Percentiles rank a stretch among this genome's conserved stretches.
phyloP scores from a whole-genome alignment of 2,113 vertebrate genomes.

The Oryzias celebensis region DNA sequence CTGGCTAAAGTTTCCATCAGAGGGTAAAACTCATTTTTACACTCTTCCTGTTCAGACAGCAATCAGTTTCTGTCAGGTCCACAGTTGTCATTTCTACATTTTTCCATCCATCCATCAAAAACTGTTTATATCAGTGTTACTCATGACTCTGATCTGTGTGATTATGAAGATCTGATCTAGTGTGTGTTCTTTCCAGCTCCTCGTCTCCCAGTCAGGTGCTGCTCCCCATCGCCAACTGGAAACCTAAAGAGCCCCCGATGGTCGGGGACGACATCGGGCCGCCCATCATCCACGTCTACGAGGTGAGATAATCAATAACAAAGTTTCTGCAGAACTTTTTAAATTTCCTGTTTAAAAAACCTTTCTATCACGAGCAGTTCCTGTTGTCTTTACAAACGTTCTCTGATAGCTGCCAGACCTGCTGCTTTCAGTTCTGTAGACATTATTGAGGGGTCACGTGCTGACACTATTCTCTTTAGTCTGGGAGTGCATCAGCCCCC shows the following conservation, averaged over 20 bases:
- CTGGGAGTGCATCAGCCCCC: too few relatives aligned
- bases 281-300: constrained; percentile 89
- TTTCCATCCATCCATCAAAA: too few relatives aligned
- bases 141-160: too few relatives aligned
- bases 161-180: background rate
- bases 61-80: too few relatives aligned
- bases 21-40: constrained; percentile 79
- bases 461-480: too few relatives aligned
- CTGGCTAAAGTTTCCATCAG: constrained; percentile 89
- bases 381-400: background rate
- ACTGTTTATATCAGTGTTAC: too few relatives aligned
- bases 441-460: too few relatives aligned
- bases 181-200: constrained; percentile 74
- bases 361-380: background rate
- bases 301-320: constrained; percentile 72
- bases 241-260: constrained; percentile 80
- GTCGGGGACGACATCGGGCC: constrained; percentile 93
- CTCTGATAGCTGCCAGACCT: too few relatives aligned
- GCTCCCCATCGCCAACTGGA: constrained; percentile 93
- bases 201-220: constrained; percentile 91
- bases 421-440: too few relatives aligned
- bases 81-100: too few relatives aligned
- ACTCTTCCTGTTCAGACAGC: too few relatives aligned
- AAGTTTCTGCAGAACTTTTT: background rate
- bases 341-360: background rate